phyloP scores from a whole-genome alignment of 2,888 invertebrate species.

The Plebejus anna region DNA sequence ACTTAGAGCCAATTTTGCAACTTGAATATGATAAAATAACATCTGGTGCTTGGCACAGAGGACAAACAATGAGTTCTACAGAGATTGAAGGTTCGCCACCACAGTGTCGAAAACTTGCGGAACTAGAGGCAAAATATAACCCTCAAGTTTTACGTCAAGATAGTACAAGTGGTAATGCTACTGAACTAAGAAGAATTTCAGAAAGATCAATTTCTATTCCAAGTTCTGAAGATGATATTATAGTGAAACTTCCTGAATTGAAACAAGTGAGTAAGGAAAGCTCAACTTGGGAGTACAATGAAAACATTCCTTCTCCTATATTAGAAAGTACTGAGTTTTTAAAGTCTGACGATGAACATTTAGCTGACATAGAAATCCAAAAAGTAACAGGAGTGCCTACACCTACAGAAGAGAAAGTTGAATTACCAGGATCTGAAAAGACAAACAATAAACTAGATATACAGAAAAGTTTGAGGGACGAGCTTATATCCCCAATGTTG shows the following conservation, averaged over 20 bases:
- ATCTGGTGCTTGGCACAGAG: conserved; percentile 83
- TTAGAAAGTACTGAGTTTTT: conserved; percentile 81
- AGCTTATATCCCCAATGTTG: conserved; percentile 84
- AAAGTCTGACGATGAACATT: conserved; percentile 79
- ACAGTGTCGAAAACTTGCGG: conserved; percentile 83
- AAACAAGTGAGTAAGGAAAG: conserved; percentile 73
- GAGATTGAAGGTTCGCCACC: conserved; percentile 89
- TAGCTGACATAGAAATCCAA: conserved; percentile 76
- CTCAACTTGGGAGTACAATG: conserved; percentile 82
- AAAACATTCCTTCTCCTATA: conserved; percentile 83
- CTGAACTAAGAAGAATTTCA: conserved; percentile 84
- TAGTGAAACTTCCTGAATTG: conserved; percentile 78
- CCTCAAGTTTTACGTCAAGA: conserved; percentile 78
- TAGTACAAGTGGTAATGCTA: conserved; percentile 81
- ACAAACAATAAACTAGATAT: conserved; percentile 59
- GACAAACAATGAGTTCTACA: conserved; percentile 88
- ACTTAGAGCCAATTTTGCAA: conserved; percentile 86
- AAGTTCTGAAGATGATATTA: conserved; percentile 86
- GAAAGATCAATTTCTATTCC: conserved; percentile 88
- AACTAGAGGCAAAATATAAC: conserved; percentile 83
- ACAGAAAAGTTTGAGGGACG: conserved; percentile 82
- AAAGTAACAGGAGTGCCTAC: conserved; percentile 72
- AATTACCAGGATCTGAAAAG: conserved; percentile 50
- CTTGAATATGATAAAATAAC: conserved; percentile 85
- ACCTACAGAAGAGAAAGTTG: conserved; percentile 59